A percentile compares a stretch with the other conserved stretches of the same genome.
These are phyloP conservation scores for Stomatorhinus walkeri DNA, from an alignment of 2,797 vertebrate genomes.

Conservation along the genomic window DNA sequence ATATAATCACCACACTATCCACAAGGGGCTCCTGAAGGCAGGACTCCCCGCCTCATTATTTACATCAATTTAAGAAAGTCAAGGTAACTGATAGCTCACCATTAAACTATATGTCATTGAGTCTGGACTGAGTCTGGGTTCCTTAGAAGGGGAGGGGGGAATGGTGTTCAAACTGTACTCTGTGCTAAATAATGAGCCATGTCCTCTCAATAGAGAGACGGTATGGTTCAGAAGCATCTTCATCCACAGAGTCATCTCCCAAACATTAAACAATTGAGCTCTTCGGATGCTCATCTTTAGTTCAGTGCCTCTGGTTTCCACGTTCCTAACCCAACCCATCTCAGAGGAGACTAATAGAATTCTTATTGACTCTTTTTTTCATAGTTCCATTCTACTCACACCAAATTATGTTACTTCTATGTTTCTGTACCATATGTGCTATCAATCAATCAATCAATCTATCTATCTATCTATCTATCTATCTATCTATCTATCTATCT, in stretches of 20 bases:
- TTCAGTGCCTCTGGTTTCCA: background rate
- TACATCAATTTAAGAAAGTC: conserved; percentile 28
- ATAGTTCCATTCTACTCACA: background rate
- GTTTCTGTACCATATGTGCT: background rate
- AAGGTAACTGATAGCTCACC: background rate
- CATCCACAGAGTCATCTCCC: background rate
- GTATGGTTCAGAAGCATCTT: background rate
- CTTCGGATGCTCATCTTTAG: background rate
- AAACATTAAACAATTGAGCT: background rate
- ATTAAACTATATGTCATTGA: background rate
- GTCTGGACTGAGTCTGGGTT: background rate
- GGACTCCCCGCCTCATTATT: conserved; percentile 35
- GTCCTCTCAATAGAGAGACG: background rate
- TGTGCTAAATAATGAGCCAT: background rate
- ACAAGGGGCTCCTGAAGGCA: conserved; percentile 23
- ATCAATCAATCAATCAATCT: background rate
- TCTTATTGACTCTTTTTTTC: background rate
- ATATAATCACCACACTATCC: conserved; percentile 33
- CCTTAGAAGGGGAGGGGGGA: background rate
- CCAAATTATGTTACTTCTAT: background rate
- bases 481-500: background rate
- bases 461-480: background rate
- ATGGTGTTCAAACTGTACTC: background rate
- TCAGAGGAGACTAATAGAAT: background rate
- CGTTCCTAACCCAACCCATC: background rate